Percentiles rank a stretch among this genome's conserved stretches.
phyloP scores from a whole-genome alignment of 2,113 vertebrate species.

The Psephotus haematonotus region DNA sequence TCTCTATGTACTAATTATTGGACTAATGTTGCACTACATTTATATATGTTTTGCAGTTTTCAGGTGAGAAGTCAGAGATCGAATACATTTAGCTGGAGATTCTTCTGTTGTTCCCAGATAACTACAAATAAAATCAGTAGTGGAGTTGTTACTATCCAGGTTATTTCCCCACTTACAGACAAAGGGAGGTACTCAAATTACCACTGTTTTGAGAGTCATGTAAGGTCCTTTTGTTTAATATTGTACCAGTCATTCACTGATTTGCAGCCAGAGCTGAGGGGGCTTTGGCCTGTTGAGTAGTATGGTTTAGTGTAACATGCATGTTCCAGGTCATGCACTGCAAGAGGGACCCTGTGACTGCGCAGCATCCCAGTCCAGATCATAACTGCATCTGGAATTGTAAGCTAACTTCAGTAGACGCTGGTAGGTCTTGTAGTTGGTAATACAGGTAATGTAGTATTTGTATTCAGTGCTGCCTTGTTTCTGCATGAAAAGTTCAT shows the following conservation, averaged over 20 bases:
- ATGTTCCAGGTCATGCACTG: not conserved
- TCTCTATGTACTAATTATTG: not conserved
- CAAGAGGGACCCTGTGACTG: not conserved
- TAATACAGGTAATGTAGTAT: not conserved
- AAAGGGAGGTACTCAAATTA: not conserved
- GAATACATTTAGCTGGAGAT: fast-evolving
- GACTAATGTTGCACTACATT: not conserved
- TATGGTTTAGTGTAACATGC: fast-evolving
- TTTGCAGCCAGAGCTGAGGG: not conserved
- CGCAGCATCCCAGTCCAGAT: not conserved
- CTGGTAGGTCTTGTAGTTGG: not conserved
- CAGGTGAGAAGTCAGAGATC: not conserved
- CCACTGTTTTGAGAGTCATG: not conserved
- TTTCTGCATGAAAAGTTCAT: not conserved
- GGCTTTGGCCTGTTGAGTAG: not conserved
- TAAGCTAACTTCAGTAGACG: not conserved
- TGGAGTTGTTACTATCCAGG: not conserved
- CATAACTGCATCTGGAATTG: not conserved
- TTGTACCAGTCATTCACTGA: not conserved
- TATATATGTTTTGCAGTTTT: not conserved
- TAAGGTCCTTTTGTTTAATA: not conserved
- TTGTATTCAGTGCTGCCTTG: not conserved
- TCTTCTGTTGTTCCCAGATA: not conserved
- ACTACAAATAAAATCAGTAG: not conserved
- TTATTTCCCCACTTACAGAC: not conserved